A percentile compares a stretch with the other conserved stretches of the same genome.
phyloP scores from a whole-genome alignment of 2,797 vertebrate genomes.

The Ctenopoma kingsleyae region DNA sequence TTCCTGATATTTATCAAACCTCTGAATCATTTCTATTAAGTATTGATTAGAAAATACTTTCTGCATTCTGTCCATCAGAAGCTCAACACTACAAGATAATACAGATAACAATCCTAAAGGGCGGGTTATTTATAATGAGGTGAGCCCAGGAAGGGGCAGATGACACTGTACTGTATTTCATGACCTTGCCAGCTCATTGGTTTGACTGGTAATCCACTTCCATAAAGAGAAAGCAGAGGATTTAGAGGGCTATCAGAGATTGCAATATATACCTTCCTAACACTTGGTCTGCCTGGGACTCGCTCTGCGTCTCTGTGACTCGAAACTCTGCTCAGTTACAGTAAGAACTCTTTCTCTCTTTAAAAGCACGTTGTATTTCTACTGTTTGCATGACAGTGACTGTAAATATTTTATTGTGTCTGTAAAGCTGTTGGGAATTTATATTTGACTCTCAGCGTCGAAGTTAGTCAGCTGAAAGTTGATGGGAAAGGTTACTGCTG shows the following conservation, averaged over 20 bases:
- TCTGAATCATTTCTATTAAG: background rate
- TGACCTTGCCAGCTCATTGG: slow-evolving; percentile 88
- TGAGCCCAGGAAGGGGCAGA: slow-evolving; percentile 59
- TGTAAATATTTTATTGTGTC: background rate
- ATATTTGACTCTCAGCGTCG: background rate
- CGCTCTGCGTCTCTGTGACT: slow-evolving; percentile 60
- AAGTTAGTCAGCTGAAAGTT: background rate
- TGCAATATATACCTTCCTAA: slow-evolving; percentile 94
- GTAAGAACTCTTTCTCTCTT: slow-evolving; percentile 56
- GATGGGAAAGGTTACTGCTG: background rate
- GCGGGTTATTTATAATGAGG: slow-evolving; percentile 85
- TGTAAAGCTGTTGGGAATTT: fast-evolving
- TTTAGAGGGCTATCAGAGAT: slow-evolving; percentile 87
- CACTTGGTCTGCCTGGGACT: slow-evolving; percentile 75
- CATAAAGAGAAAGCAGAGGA: slow-evolving; percentile 93
- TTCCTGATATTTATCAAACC: too few relatives aligned
- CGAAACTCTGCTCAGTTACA: slow-evolving; percentile 46
- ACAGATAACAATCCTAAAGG: slow-evolving; percentile 77
- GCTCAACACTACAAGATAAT: slow-evolving; percentile 51
- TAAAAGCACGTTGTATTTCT: background rate
- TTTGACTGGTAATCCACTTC: slow-evolving; percentile 92
- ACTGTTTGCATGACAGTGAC: background rate
- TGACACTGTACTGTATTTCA: slow-evolving; percentile 85
- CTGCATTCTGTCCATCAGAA: slow-evolving; percentile 23
- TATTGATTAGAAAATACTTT: slow-evolving; percentile 17